Evolutionary conservation across 2,888 invertebrate genomes (phyloP).

Genomic region (Dolichopus griseipennis): DNA sequence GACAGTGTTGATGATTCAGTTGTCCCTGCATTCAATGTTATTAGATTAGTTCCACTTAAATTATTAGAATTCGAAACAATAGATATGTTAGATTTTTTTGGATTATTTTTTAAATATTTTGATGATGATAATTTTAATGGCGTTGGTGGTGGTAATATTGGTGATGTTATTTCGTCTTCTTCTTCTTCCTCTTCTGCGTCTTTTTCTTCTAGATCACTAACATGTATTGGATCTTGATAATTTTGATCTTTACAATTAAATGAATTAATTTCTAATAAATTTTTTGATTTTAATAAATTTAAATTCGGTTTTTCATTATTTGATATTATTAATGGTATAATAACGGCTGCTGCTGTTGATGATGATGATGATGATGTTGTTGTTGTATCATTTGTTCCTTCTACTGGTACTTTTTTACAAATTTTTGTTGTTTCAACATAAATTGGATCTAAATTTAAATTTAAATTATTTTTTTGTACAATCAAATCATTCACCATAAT

Average conservation of each 20-base stretch:
- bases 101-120: not conserved
- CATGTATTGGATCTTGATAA: too few relatives aligned
- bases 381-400: not conserved
- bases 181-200: too few relatives aligned
- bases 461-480: constrained; percentile 10
- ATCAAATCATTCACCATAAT: constrained; percentile 10
- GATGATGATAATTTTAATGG: not conserved
- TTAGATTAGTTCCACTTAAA: not conserved
- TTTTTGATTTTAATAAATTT: too few relatives aligned
- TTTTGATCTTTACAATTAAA: too few relatives aligned
- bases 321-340: not conserved
- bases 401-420: too few relatives aligned
- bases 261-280: too few relatives aligned
- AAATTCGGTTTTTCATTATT: not conserved
- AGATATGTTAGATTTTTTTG: not conserved
- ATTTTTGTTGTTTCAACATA: not conserved
- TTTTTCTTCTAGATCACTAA: too few relatives aligned
- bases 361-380: not conserved
- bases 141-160: constrained; percentile 1
- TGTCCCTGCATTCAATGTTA: not conserved
- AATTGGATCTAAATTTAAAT: constrained; percentile 11
- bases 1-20: not conserved
- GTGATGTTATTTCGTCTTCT: not conserved
- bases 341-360: not conserved
- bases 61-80: too few relatives aligned